A percentile compares a stretch with the other conserved stretches of the same genome.
These are phyloP conservation scores for Brachyalestes nurse DNA, from an alignment of 2,797 vertebrate genomes.

Conservation along the genomic window DNA sequence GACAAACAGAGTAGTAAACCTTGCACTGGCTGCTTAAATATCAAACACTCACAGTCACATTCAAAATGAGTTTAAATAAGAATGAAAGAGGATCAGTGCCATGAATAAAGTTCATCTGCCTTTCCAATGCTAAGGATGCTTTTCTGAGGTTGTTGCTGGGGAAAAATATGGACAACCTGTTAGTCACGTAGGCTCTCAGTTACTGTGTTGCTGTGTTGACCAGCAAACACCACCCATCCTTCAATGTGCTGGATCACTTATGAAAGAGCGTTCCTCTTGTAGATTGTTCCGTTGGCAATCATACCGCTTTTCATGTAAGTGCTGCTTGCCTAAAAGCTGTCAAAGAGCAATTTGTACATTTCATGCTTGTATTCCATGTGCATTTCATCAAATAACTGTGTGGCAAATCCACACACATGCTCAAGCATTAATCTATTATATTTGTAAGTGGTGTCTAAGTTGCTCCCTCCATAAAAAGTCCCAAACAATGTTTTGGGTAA, in stretches of 20 bases:
- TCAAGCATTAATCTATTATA: background rate
- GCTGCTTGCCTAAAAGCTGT: background rate
- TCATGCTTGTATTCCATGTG: background rate
- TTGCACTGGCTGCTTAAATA: constrained; percentile 25
- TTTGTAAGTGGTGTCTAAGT: background rate
- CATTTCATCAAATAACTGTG: background rate
- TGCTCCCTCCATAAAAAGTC: background rate
- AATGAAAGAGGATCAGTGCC: constrained; percentile 24
- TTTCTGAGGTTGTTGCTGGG: constrained; percentile 25
- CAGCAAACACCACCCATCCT: constrained; percentile 38
- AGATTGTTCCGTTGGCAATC: constrained; percentile 4
- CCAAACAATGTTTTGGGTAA: background rate
- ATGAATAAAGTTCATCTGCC: constrained; percentile 36
- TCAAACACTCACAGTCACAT: background rate
- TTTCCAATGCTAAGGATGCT: constrained; percentile 40
- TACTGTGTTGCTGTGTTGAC: constrained; percentile 22
- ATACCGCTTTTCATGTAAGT: background rate
- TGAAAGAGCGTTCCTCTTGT: constrained; percentile 1
- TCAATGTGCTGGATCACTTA: constrained; percentile 30
- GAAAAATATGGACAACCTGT: constrained; percentile 46
- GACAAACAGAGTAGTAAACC: constrained; percentile 59
- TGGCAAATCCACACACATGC: background rate
- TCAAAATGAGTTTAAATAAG: constrained; percentile 20
- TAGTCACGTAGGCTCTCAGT: constrained; percentile 23
- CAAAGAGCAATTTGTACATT: background rate